These are phyloP conservation scores for Panthera leo DNA, from an alignment of 2,113 vertebrate species.

Conservation along the genomic window DNA sequence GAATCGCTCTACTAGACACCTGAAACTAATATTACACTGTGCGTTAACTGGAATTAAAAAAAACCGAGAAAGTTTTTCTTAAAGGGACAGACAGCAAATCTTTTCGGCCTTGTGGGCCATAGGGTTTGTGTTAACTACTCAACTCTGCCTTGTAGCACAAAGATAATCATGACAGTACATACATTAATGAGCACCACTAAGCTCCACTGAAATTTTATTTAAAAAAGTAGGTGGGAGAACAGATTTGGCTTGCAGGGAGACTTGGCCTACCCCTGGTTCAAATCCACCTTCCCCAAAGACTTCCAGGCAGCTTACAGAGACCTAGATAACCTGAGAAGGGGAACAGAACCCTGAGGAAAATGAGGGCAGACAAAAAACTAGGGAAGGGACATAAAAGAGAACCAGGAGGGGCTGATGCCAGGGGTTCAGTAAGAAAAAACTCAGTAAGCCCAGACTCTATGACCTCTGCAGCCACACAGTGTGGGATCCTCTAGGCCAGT, in stretches of 20 bases:
- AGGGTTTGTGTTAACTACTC: not conserved
- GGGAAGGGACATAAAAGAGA: not conserved
- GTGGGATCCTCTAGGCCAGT: not conserved
- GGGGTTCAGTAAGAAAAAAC: not conserved
- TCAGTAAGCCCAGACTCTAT: not conserved
- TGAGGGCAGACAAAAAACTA: not conserved
- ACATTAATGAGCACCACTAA: no score
- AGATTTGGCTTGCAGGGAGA: not conserved
- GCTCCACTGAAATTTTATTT: not conserved
- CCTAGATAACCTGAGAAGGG: not conserved
- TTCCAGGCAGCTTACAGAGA: not conserved
- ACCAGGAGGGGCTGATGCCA: not conserved
- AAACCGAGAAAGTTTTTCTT: not conserved
- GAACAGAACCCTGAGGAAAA: not conserved
- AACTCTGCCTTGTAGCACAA: not conserved
- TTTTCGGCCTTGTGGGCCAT: not conserved
- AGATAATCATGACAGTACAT: not conserved
- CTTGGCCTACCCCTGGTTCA: not conserved
- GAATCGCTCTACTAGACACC: not conserved
- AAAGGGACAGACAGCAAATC: not conserved
- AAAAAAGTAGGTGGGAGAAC: not conserved
- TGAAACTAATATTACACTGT: not conserved
- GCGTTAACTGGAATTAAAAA: not conserved
- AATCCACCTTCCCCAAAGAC: not conserved
- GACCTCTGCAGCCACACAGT: not conserved